Evolutionary conservation across 2,888 invertebrate genomes (phyloP), one percentile per base, ranked within the genome.

Genomic region (Oligia fasciuncula): DNA sequence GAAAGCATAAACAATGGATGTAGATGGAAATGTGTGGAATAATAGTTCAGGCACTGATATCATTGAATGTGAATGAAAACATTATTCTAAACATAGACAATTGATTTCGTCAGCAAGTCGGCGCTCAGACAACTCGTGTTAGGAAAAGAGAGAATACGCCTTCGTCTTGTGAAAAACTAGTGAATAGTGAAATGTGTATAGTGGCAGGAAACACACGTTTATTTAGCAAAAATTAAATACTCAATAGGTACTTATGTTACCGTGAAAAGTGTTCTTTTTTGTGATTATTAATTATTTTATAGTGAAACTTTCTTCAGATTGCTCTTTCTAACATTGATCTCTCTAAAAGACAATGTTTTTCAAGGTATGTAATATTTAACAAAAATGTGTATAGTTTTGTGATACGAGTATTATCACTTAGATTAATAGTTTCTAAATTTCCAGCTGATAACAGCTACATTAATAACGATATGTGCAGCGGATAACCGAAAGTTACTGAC

Each of bases 41-140:
- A 90, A 90, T 89, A 87, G 87, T 86, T 85, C 79, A 81, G 81
- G 70, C 80, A 84, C 88, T 92, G 91, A 92, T 90, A 90, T 93
- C 89, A 92, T 90, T 84, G 78, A 73, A 68, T 73, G 76, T 57
- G 83, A 90, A 89, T 90, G 84, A 86, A 87, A 87, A 87, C 86
- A 90, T 86, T 66, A 43, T 43, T 77, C 81, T 83, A 73, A 78
- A 83, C 69, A 84, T 49, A 76, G 62, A 78, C 71, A 75, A 66
- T 74, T 51, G 69, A 67, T 70, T 63, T 57, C 71, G 67, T 66
- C 77, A 60, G 74, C 72, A 69, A 77, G 67, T 74, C 73, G 73
- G 43, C 80, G 81, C 79, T 87, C 89, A 90, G 72, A 83, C 71
- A 40, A 40, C 62, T 63, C 43, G 80, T 76, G 76, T 67, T 79